A percentile compares a stretch with the other conserved stretches of the same genome.
phyloP scores from a whole-genome alignment of 2,113 vertebrate genomes.

The Petromus typicus region DNA sequence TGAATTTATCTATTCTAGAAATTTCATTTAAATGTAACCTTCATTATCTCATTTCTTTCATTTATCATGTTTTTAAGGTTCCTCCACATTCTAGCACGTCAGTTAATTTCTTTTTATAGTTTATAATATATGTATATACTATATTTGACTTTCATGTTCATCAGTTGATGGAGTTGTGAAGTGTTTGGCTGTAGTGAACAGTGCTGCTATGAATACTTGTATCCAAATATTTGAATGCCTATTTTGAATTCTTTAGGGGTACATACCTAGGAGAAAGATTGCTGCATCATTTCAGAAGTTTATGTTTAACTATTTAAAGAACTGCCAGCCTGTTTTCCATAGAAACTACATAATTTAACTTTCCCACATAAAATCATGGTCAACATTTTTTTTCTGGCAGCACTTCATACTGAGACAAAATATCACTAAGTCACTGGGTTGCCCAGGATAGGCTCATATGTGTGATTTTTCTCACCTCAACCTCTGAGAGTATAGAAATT shows the following conservation, averaged over 20 bases:
- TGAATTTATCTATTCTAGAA: neutral
- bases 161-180: neutral
- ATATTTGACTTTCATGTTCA: neutral
- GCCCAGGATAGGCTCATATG: neutral
- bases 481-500: neutral
- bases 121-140: neutral
- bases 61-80: neutral
- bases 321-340: neutral
- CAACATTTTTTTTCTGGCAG: neutral
- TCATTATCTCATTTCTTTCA: neutral
- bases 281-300: neutral
- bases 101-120: neutral
- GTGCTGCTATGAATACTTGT: neutral
- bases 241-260: conserved; percentile 26
- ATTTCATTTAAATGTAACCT: neutral
- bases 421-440: neutral
- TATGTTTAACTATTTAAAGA: conserved; percentile 1
- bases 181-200: neutral
- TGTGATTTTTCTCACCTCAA: neutral
- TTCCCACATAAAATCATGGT: neutral
- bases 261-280: neutral
- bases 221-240: neutral
- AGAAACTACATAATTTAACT: neutral
- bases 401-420: neutral
- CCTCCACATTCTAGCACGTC: neutral